Conservation (phyloP, 2,797 vertebrate genomes). For the Discoglossus pictus region DNA sequence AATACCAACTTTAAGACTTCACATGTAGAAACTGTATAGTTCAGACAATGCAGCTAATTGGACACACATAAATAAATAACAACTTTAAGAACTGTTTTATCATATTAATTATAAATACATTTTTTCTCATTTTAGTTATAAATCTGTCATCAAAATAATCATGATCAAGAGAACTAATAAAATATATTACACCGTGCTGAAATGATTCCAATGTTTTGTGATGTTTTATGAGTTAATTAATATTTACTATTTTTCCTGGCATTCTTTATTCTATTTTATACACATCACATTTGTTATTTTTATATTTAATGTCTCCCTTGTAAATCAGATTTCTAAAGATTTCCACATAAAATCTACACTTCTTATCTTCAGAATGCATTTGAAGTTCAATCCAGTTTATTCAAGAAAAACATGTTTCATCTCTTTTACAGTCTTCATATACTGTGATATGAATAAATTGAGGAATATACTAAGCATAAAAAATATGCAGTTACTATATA, state of each 20-base stretch:
- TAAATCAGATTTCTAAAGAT: too few relatives aligned
- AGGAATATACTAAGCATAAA: too few relatives aligned
- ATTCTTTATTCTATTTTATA: too few relatives aligned
- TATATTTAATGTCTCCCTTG: too few relatives aligned
- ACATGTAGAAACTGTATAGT: not conserved
- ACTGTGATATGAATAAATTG: too few relatives aligned
- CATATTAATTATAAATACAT: not conserved
- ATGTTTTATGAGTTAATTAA: not conserved
- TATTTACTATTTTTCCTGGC: not conserved
- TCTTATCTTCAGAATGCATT: too few relatives aligned
- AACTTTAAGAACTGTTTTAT: not conserved
- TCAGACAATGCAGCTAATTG: not conserved
- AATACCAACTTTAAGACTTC: not conserved
- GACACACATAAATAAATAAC: not conserved
- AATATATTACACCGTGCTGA: not conserved
- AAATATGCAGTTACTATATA: too few relatives aligned
- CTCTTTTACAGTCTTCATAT: too few relatives aligned
- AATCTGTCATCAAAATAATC: not conserved
- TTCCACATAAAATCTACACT: too few relatives aligned
- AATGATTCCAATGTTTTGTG: not conserved
- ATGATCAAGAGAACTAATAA: not conserved
- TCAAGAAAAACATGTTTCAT: too few relatives aligned
- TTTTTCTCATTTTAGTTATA: not conserved
- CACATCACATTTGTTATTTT: too few relatives aligned
- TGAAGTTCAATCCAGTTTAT: too few relatives aligned